A percentile compares a stretch with the other conserved stretches of the same genome.
phyloP scores from a whole-genome alignment of 2,113 vertebrate genomes.

The Sceloporus tristichus region DNA sequence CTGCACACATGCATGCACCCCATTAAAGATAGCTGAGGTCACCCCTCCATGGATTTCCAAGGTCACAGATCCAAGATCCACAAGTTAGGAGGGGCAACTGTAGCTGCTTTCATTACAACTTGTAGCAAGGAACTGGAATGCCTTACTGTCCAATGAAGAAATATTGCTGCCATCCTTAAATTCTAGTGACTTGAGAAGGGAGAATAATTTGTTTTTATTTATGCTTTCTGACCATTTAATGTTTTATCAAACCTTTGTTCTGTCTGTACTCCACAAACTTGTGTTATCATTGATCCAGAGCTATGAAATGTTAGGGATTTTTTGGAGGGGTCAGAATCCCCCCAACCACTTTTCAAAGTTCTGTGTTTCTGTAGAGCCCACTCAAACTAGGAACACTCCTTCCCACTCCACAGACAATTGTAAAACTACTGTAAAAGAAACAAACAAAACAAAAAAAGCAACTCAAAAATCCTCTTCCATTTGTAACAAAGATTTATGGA shows the following conservation, averaged over 20 bases:
- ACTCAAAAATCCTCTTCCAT: background rate
- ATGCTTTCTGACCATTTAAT: background rate
- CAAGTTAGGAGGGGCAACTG: too few relatives aligned
- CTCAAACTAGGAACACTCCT: background rate
- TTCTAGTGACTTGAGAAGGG: background rate
- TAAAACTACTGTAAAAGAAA: too few relatives aligned
- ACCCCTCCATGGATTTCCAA: too few relatives aligned
- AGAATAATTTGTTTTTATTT: background rate
- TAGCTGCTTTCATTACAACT: background rate
- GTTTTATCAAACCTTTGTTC: background rate
- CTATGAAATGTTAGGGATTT: too few relatives aligned
- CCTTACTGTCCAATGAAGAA: background rate
- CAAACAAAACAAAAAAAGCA: background rate
- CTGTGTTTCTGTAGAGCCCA: too few relatives aligned
- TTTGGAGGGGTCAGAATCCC: too few relatives aligned
- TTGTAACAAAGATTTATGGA: background rate
- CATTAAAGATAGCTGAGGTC: too few relatives aligned
- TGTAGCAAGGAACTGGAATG: background rate
- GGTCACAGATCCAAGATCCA: too few relatives aligned
- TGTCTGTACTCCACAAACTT: background rate
- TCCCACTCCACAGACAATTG: background rate
- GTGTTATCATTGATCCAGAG: background rate
- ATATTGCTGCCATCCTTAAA: background rate
- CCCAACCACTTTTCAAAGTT: too few relatives aligned
- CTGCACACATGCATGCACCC: too few relatives aligned